Evolutionary conservation across 2,113 vertebrate genomes (phyloP).

Genomic region (Garra rufa): DNA sequence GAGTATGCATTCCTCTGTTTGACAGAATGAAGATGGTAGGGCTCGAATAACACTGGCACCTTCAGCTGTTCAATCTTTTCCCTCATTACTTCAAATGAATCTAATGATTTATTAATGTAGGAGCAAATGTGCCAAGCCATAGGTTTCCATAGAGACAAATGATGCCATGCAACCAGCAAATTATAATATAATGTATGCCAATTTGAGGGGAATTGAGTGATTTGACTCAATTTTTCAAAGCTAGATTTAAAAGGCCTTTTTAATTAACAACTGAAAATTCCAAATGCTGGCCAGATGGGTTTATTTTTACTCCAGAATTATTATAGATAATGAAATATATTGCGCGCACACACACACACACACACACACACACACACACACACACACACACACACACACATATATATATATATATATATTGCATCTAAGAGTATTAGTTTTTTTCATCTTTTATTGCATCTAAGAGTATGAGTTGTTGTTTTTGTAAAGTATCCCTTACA

Average conservation of each 20-base stretch:
- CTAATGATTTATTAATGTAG: conserved; percentile 50
- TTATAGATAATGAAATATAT: neutral
- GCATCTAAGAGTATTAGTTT: no score
- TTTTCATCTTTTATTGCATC: no score
- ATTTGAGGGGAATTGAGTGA: conserved; percentile 53
- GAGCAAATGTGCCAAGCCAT: conserved; percentile 43
- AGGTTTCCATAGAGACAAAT: conserved; percentile 59
- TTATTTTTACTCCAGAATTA: neutral
- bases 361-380: no score
- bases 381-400: no score
- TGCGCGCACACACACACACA: no score
- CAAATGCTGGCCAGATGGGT: neutral
- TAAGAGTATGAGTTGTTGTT: no score
- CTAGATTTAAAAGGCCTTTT: conserved; percentile 39
- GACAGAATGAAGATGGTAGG: neutral
- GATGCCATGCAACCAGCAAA: conserved; percentile 47
- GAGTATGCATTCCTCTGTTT: neutral
- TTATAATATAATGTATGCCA: conserved; percentile 56
- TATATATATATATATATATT: no score
- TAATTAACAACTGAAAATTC: conserved; percentile 11
- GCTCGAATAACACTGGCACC: conserved; percentile 21
- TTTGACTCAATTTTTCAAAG: conserved; percentile 43
- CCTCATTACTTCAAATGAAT: conserved; percentile 55
- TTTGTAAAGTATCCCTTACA: neutral
- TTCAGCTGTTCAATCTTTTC: conserved; percentile 42